Percentiles rank a stretch among this genome's conserved stretches.
These are phyloP conservation scores for Melitaea athalia DNA, from an alignment of 2,888 invertebrate species.

Conservation along the genomic window DNA sequence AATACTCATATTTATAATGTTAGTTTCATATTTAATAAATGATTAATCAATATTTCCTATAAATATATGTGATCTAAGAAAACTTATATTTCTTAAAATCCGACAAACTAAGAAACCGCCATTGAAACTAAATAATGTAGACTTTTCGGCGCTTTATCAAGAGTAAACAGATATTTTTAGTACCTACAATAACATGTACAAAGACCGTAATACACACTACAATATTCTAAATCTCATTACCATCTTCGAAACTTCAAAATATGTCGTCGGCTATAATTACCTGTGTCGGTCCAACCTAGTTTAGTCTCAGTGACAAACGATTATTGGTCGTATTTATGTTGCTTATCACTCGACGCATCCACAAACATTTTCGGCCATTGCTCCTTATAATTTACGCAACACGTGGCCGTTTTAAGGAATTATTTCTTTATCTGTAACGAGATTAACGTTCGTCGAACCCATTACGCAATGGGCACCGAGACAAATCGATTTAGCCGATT, in stretches of 20 bases:
- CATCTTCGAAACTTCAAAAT: slow-evolving; percentile 49
- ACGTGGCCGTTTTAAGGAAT: slow-evolving; percentile 25
- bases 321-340: slow-evolving; percentile 57
- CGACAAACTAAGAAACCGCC: too few species aligned
- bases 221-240: slow-evolving; percentile 43
- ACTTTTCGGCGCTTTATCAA: background rate
- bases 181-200: background rate
- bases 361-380: slow-evolving; percentile 59
- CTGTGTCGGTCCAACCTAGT: slow-evolving; percentile 50
- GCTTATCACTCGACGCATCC: slow-evolving; percentile 53
- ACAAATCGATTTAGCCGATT: background rate
- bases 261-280: slow-evolving; percentile 64
- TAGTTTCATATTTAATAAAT: too few species aligned
- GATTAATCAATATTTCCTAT: too few species aligned
- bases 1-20: too few species aligned
- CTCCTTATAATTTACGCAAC: slow-evolving; percentile 56
- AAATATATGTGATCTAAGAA: too few species aligned
- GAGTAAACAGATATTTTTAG: background rate
- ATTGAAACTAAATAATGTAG: too few species aligned
- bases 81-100: too few species aligned
- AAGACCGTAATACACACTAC: background rate
- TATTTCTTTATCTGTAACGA: slow-evolving; percentile 36
- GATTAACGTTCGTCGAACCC: slow-evolving; percentile 44
- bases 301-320: slow-evolving; percentile 54
- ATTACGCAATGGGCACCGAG: slow-evolving; percentile 26